Evolutionary conservation across 2,113 vertebrate species (phyloP), one percentile per base, ranked within the genome.

Genomic region (Puntigrus tetrazona): DNA sequence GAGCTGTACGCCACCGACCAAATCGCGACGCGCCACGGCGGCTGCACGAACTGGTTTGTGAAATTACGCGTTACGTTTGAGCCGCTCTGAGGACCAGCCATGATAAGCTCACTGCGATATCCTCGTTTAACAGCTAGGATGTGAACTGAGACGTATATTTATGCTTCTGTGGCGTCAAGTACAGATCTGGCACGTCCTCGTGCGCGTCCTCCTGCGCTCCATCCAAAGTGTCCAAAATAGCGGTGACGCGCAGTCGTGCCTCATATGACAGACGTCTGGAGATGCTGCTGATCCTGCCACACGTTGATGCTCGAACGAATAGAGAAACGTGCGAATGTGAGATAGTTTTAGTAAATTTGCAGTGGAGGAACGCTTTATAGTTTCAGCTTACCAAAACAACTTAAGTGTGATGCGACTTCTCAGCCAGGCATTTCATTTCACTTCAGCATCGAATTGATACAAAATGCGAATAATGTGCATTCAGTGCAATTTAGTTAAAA

Each of bases 1-100:
- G 85, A 87, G 0, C 95, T 92, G 0, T 96, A 96, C 1, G 95
- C 96, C 63, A 96, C 89, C 13, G 95, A 95, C 96, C 96, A 96
- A 7, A 96, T 90, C 34, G 92, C 95, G 27, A 96, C 94, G 87
- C 95, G 94, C 96, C 96, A 96, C 29, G 95, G 91, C 14, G 95
- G 95, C 82, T 96, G 96, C 76, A 95, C 91, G 36, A 96, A 97
- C 90, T 95, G 95, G 50, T 96, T 95, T 78, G 95, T 94, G 81
- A 94, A 94, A 86, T 94, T 94, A n/a, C 89, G 83, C 34, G 85
- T 85, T 20, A 84, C 4, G 77, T 90, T 89, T 22, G 86, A 85
- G 45, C 78, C 86, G 65, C 65, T 85, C 29, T 29, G 70, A 34
- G 70, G n/a, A 31, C 9, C 78, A 63, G 81, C 59, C 86, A 88